phyloP scores from a whole-genome alignment of 1,140 invertebrate genomes.

The Antheraea mylitta region DNA sequence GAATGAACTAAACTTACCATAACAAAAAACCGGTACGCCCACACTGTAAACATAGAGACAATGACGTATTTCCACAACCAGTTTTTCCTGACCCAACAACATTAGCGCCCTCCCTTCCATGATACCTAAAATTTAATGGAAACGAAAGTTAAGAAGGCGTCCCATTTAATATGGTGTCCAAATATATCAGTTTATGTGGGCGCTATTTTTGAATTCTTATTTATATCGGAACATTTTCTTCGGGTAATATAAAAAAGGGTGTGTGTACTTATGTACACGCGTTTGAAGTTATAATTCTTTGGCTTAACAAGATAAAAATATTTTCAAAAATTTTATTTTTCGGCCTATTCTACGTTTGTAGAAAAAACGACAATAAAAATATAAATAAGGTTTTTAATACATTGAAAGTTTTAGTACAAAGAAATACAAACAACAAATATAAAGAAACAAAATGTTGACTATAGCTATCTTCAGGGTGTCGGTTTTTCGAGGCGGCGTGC shows the following conservation, averaged over 20 bases:
- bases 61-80: conserved; percentile 40
- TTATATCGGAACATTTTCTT: neutral
- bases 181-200: conserved; percentile 31
- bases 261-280: too few relatives aligned
- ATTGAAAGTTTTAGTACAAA: too few relatives aligned
- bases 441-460: too few relatives aligned
- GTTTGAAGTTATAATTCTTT: neutral
- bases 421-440: too few relatives aligned
- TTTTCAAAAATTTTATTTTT: too few relatives aligned
- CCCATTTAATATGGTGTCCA: conserved; percentile 1
- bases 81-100: conserved; percentile 22
- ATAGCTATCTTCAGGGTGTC: too few relatives aligned
- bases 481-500: too few relatives aligned
- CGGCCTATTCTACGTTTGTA: too few relatives aligned
- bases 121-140: neutral
- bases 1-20: conserved; percentile 25
- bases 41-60: conserved; percentile 41
- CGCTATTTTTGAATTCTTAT: conserved; percentile 38
- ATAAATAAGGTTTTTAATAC: too few relatives aligned
- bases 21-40: conserved; percentile 47
- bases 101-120: conserved; percentile 7
- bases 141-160: neutral
- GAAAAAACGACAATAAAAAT: too few relatives aligned
- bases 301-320: too few relatives aligned
- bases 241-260: neutral